Base-by-base conservation (phyloP, 2,113 vertebrate genomes). In the Mormyrus lacerda region DNA sequence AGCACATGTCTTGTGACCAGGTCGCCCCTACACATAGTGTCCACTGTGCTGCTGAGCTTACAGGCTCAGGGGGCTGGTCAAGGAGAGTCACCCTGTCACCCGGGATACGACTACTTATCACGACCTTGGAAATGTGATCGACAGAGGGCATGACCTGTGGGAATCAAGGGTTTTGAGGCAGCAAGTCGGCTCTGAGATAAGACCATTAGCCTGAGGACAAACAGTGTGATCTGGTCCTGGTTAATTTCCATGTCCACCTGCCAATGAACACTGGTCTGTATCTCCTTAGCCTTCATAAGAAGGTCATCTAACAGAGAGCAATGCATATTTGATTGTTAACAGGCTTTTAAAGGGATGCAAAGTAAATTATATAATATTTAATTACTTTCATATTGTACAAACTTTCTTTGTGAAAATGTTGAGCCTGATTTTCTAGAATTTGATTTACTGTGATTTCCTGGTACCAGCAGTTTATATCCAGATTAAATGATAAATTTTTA, bases 391-490 rank as follows among this genome's bases (percentile, higher is more conserved):
- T 92, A 88, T 92, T 94, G 94, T 95, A 95, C 90, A 95, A 91
- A 94, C 86, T 90, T 89, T 85, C 86, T 87, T 91, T 93, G 91
- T 93, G 95, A 93, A 94, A 91, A 93, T 91, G 89, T 91, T 90
- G 69, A 90, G 21, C 31, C 61, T 76, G 11, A 53, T 87, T 76
- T 89, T 89, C 55, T 83, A 58, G 45, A 87, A 88, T 92, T 95
- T 93, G 93, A 94, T 95, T 95, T 95, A 96, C 95, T 96, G 95
- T 96, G 96, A 96, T 95, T 94, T 95, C 92, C 93, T 92, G 95
- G 95, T 96, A 96, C 96, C 96, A 96, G 95, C 96, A 96, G 95
- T 95, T 93, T 93, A 94, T 95, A 95, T 94, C 92, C 92, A 94
- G 91, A 95, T 95, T 91, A 95, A 95, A 93, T 94, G 93, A 94